These are phyloP conservation scores for Macrotrachela quadricornifera DNA, from an alignment of 1,140 invertebrate genomes.

Conservation along the genomic window DNA sequence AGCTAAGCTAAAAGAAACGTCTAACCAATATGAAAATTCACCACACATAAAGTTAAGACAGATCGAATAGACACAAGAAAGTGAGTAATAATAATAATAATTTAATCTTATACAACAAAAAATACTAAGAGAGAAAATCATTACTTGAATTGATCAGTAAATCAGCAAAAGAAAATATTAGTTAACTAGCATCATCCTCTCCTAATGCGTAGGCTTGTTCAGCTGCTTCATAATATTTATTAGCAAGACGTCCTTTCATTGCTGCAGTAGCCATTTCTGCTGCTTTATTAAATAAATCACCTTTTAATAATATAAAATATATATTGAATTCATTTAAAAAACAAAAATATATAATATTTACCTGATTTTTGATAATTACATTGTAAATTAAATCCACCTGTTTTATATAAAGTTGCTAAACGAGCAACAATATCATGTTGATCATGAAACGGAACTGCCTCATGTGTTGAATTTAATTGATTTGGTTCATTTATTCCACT, in stretches of 20 bases:
- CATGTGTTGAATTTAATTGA: slow-evolving; percentile 27
- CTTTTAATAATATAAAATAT: slow-evolving; percentile 15
- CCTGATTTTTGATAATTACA: slow-evolving; percentile 32
- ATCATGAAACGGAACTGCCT: slow-evolving; percentile 22
- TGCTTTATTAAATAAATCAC: slow-evolving; percentile 34
- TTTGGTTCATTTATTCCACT: slow-evolving; percentile 26
- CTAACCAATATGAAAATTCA: too few species aligned
- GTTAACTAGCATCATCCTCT: too few species aligned
- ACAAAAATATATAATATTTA: slow-evolving; percentile 11
- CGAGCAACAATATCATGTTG: slow-evolving; percentile 31
- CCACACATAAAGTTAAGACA: too few species aligned
- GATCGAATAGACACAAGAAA: too few species aligned
- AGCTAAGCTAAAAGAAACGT: too few species aligned
- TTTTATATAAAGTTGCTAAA: slow-evolving; percentile 32
- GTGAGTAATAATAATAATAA: too few species aligned
- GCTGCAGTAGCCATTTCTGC: slow-evolving; percentile 35
- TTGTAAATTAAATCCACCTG: slow-evolving; percentile 30
- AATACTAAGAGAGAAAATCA: too few species aligned
- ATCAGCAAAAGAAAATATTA: too few species aligned
- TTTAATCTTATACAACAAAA: too few species aligned
- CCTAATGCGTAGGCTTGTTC: slow-evolving; percentile 28
- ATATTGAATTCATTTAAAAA: not conserved
- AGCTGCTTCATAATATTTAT: slow-evolving; percentile 36
- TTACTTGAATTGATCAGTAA: too few species aligned
- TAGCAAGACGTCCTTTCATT: slow-evolving; percentile 37